Percentiles rank a stretch among this genome's conserved stretches.
Conservation (phyloP, 2,888 invertebrate genomes). For the Oscheius sp. region DNA sequence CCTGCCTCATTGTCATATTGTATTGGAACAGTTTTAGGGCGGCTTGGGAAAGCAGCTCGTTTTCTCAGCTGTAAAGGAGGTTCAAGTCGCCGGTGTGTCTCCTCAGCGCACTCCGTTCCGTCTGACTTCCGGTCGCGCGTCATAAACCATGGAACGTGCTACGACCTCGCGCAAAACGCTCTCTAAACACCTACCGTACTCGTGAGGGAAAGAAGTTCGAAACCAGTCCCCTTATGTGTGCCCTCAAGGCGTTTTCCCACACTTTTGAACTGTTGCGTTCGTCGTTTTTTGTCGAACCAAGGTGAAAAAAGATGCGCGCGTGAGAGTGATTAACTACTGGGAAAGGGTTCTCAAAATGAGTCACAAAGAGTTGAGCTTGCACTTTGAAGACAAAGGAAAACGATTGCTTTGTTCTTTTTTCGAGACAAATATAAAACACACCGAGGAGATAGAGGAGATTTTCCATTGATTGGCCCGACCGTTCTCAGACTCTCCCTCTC, state of each 20-base stretch:
- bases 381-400: neutral
- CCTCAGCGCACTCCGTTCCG: constrained; percentile 26
- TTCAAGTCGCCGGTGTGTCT: constrained; percentile 11
- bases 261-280: neutral
- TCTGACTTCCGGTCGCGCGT: constrained; percentile 34
- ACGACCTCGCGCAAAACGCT: constrained; percentile 25
- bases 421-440: no score
- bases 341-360: no score
- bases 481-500: no score
- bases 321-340: constrained; percentile 19
- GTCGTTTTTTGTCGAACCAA: neutral
- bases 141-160: constrained; percentile 30
- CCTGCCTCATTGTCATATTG: constrained; percentile 22
- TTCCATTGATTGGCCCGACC: no score
- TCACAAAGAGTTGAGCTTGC: no score
- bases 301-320: constrained; percentile 5
- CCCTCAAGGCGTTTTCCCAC: neutral
- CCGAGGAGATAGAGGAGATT: no score
- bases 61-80: neutral
- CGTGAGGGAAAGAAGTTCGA: neutral
- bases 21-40: constrained; percentile 21
- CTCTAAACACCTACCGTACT: constrained; percentile 22
- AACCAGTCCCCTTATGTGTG: neutral
- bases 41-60: constrained; percentile 9
- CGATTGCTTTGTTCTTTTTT: neutral